These are phyloP conservation scores for Heteractis magnifica DNA, from an alignment of 92 coral and sea anemone species.

Conservation along the genomic window DNA sequence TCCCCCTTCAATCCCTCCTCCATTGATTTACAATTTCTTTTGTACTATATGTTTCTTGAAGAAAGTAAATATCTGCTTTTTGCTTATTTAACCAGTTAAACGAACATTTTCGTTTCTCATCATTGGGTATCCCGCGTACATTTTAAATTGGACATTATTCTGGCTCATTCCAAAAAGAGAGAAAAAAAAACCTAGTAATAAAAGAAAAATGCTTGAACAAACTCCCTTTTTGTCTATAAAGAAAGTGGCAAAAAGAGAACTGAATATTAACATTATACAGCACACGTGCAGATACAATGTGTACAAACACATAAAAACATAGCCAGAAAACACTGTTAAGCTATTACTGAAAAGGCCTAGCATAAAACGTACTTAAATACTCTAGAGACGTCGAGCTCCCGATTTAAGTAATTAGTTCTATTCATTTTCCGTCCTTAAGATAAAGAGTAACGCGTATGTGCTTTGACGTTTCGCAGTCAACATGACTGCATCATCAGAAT, in stretches of 20 bases:
- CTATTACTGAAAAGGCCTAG: conserved; percentile 2
- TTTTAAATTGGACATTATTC: too few relatives aligned
- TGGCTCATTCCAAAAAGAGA: too few relatives aligned
- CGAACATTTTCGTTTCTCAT: too few relatives aligned
- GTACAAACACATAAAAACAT: neutral
- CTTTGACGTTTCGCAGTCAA: too few relatives aligned
- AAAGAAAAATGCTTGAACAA: too few relatives aligned
- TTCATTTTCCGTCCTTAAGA: too few relatives aligned
- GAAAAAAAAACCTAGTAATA: too few relatives aligned
- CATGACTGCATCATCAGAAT: too few relatives aligned
- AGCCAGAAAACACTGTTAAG: conserved; percentile 3
- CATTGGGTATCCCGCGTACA: too few relatives aligned
- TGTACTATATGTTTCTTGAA: conserved; percentile 54
- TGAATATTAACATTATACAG: neutral
- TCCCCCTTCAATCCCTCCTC: conserved; percentile 44
- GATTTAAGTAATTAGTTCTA: neutral
- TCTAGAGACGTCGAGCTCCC: neutral
- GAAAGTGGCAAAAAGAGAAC: neutral
- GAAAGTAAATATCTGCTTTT: too few relatives aligned
- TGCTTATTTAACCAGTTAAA: neutral
- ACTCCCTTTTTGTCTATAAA: too few relatives aligned
- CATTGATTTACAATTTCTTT: conserved; percentile 33
- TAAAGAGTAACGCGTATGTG: too few relatives aligned
- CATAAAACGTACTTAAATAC: neutral
- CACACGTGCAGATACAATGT: neutral